These are phyloP conservation scores for Sebastes matsubarae DNA, from an alignment of 2,797 vertebrate genomes.

Conservation along the genomic window DNA sequence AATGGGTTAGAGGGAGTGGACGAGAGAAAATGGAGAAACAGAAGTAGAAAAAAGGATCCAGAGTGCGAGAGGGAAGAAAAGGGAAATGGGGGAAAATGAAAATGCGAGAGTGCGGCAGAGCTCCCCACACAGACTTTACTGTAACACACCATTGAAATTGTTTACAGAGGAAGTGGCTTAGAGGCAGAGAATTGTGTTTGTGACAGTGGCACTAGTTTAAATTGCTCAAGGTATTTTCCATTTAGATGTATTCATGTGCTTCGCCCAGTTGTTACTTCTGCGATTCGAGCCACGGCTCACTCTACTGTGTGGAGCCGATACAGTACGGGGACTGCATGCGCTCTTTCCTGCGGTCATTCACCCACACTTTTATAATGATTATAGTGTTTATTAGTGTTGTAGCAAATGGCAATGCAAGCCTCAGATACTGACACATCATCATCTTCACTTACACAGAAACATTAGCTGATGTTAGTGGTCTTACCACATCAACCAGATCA, in stretches of 20 bases:
- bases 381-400: slow-evolving; percentile 16
- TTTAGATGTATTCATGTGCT: slow-evolving; percentile 31
- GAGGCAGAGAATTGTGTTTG: slow-evolving; percentile 43
- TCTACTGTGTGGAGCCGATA: background rate
- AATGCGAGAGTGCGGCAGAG: background rate
- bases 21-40: background rate
- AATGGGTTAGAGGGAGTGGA: background rate
- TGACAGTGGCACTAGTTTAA: slow-evolving; percentile 3
- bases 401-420: background rate
- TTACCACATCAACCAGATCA: background rate
- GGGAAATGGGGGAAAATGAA: background rate
- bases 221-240: slow-evolving; percentile 27
- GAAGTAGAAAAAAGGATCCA: background rate
- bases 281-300: background rate
- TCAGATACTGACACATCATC: background rate
- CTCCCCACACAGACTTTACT: background rate
- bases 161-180: slow-evolving; percentile 20
- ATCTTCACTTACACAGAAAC: background rate
- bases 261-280: background rate
- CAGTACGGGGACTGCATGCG: background rate
- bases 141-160: slow-evolving; percentile 27
- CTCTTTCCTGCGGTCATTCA: background rate
- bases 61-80: background rate
- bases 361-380: slow-evolving; percentile 7
- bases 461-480: background rate